phyloP scores from a whole-genome alignment of 2,113 vertebrate genomes.

The Brachypodius melanocephalos region DNA sequence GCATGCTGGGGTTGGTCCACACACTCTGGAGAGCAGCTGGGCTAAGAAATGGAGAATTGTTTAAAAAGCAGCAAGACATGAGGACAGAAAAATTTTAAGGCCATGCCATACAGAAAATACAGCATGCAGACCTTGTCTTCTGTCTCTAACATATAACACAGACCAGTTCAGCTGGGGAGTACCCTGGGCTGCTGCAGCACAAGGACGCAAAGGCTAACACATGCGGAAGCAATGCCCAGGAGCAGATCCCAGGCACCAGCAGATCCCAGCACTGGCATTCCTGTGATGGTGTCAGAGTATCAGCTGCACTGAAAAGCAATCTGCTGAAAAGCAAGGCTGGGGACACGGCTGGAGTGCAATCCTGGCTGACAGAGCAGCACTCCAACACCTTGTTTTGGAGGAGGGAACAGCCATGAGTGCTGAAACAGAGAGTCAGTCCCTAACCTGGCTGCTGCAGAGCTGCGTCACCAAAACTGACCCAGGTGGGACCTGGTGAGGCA shows the following conservation, averaged over 20 bases:
- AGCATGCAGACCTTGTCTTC: background rate
- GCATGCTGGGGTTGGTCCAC: background rate
- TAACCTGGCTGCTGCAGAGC: background rate
- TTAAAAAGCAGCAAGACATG: background rate
- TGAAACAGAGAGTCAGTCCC: background rate
- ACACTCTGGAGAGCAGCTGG: background rate
- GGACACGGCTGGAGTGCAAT: rapidly evolving
- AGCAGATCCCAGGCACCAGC: background rate
- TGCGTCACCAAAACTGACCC: background rate
- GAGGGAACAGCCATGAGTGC: background rate
- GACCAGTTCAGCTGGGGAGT: background rate
- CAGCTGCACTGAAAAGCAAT: background rate
- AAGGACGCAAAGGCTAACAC: background rate
- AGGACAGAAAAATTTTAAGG: background rate
- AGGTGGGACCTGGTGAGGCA: background rate
- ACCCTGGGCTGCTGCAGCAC: background rate
- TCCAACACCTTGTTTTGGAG: background rate
- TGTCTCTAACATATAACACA: background rate
- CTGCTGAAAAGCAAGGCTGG: background rate
- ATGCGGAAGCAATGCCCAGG: rapidly evolving
- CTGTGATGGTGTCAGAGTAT: background rate
- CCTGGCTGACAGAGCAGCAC: background rate
- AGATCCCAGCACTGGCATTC: rapidly evolving
- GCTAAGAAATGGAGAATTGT: background rate
- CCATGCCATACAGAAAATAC: background rate